phyloP scores from a whole-genome alignment of 64 coral and sea anemone species.

The Exaiptasia diaphana region DNA sequence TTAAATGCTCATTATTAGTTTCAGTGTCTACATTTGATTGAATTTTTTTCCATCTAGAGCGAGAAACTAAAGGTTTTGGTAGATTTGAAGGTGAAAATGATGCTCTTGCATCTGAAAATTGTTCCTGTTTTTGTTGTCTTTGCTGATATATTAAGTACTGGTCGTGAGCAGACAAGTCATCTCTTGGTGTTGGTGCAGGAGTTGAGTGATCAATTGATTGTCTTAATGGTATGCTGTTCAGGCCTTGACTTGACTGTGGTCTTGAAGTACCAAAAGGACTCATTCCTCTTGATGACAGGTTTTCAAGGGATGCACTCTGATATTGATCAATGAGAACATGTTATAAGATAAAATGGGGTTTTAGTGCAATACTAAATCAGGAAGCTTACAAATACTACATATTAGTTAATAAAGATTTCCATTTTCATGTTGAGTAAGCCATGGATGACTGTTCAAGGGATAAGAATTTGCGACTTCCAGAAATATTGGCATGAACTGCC shows the following conservation, averaged over 20 bases:
- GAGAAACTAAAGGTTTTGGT: neutral
- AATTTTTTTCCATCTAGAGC: neutral
- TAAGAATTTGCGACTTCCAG: no score
- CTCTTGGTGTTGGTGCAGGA: neutral
- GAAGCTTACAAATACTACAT: no score
- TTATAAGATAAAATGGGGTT: neutral
- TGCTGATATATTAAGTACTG: neutral
- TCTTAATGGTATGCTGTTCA: no score
- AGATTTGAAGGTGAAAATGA: neutral
- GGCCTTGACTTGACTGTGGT: neutral
- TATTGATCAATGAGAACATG: neutral
- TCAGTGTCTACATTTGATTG: no score
- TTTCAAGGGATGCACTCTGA: constrained; percentile 20
- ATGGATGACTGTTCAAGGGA: no score
- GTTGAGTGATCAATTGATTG: neutral
- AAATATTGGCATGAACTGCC: no score
- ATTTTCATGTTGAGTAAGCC: no score
- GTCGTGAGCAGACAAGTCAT: neutral
- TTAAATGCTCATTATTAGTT: no score
- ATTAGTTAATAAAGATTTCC: no score
- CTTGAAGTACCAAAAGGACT: neutral
- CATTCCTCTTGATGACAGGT: no score
- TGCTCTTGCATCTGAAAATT: neutral
- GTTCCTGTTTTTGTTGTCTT: neutral
- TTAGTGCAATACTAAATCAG: no score